Base-by-base conservation (phyloP, 2,113 vertebrate genomes). In the Thryonomys swinderianus region DNA sequence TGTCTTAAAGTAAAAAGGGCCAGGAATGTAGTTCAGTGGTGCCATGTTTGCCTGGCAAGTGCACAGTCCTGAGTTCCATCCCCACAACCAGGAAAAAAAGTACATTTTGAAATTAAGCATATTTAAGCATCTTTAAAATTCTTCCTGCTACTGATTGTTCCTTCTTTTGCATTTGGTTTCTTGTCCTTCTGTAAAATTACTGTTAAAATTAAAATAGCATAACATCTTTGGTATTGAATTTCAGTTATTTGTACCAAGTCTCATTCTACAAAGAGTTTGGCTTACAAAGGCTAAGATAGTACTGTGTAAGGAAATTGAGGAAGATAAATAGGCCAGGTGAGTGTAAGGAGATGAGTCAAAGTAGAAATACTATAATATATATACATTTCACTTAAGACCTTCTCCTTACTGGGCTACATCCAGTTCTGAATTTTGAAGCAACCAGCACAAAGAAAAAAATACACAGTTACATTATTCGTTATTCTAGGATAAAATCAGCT, bases 141-240 rank as follows among this genome's bases (percentile, higher is more conserved):
- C 16, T 94, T 76, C 12, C 93, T 53, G 20, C 34, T 85, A 59
- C 18, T 64, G 23, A 73, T 55, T 89, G 7, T 92, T 94, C 37
- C 93, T 93, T 85, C 12, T 48, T 8, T 92, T 69, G 20, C 10
- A 86, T 62, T 86, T 85, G 67, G 66, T 76, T 94, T 93, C 25
- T 69, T 90, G 21, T 82, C 51, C 34, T 64, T 88, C 21, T n/a
- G 40, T 94, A 71, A 93, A 86, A 83, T 55, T 42, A 66, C 1
- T 55, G 37, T 37, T 88, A 61, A 66, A 48, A 42, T 48, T 88
- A 82, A 93, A 84, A 57, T 40, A 69, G 8, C n/a, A n/a, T n/a
- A n/a, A n/a, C 20, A 53, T 90, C 32, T 95, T 95, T 92, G 57
- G 17, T 94, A 62, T 81, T 94, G 85, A 42, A 37, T 62, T 96